phyloP scores from a whole-genome alignment of 2,888 invertebrate species.

The Seira ritae region DNA sequence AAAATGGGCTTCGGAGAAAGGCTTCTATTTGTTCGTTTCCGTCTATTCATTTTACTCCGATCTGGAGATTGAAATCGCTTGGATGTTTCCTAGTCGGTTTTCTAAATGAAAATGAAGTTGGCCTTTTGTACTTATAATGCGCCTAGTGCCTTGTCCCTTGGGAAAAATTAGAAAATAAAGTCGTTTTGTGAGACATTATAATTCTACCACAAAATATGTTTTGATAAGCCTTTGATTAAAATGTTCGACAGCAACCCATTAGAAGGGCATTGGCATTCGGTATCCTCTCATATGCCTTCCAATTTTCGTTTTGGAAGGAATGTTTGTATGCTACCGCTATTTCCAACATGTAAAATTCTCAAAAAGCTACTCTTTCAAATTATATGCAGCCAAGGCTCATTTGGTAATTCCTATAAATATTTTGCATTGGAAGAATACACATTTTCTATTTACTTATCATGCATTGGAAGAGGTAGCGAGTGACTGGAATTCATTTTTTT shows the following conservation, averaged over 20 bases:
- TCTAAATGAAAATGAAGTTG: neutral
- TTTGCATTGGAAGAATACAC: too few species aligned
- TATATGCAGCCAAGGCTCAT: too few species aligned
- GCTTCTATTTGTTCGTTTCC: neutral
- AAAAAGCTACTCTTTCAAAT: too few species aligned
- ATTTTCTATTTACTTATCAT: too few species aligned
- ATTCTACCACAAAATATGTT: neutral
- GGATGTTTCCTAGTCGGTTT: neutral
- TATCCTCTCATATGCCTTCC: too few species aligned
- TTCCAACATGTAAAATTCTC: too few species aligned
- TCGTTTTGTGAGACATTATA: neutral
- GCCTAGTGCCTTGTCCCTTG: neutral
- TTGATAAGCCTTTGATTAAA: conserved; percentile 10
- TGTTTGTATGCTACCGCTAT: too few species aligned
- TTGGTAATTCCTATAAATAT: too few species aligned
- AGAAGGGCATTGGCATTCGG: too few species aligned
- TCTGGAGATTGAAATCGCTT: neutral
- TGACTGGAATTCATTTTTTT: conserved; percentile 3
- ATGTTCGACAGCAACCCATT: neutral
- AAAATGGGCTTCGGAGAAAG: neutral
- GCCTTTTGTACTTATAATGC: neutral
- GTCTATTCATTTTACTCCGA: neutral
- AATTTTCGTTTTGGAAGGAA: too few species aligned
- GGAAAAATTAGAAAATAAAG: neutral
- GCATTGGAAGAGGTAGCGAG: too few species aligned